A percentile compares a stretch with the other conserved stretches of the same genome.
phyloP scores from a whole-genome alignment of 1,140 invertebrate genomes.

The Atta texana region DNA sequence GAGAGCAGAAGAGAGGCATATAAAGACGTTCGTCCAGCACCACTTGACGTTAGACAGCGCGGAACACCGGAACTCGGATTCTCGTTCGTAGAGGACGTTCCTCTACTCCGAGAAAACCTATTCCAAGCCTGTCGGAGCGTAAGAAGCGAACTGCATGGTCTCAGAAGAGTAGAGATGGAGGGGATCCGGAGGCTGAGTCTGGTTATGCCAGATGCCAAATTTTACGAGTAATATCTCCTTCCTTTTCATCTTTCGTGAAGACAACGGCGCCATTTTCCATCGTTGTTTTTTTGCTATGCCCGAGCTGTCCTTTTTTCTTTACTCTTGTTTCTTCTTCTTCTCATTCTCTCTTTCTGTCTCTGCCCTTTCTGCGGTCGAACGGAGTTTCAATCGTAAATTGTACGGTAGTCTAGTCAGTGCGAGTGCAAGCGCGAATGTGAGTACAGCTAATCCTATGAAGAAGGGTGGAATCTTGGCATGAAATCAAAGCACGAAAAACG shows the following conservation, averaged over 20 bases:
- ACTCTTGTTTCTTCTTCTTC: not conserved
- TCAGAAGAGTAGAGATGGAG: constrained; percentile 14
- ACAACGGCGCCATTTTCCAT: constrained; percentile 40
- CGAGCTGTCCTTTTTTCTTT: constrained; percentile 10
- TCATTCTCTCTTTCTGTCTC: constrained; percentile 34
- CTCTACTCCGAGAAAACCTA: constrained; percentile 69
- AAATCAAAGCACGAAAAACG: constrained; percentile 70
- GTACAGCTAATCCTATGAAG: constrained; percentile 73
- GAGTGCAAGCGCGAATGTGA: constrained; percentile 23
- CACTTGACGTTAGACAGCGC: constrained; percentile 77
- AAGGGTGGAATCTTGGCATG: constrained; percentile 75
- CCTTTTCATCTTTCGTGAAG: constrained; percentile 16
- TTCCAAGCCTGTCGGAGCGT: constrained; percentile 72
- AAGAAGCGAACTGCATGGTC: constrained; percentile 54
- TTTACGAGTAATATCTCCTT: constrained; percentile 72
- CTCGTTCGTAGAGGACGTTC: constrained; percentile 65
- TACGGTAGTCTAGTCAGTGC: constrained; percentile 64
- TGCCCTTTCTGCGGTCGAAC: constrained; percentile 71
- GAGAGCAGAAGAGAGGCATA: constrained; percentile 57
- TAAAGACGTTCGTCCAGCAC: constrained; percentile 75
- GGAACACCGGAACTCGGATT: constrained; percentile 76
- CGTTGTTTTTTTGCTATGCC: constrained; percentile 38
- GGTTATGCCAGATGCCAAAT: constrained; percentile 75
- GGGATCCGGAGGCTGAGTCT: constrained; percentile 11
- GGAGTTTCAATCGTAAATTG: constrained; percentile 80